Evolutionary conservation across 2,888 invertebrate species (phyloP), one percentile per base, ranked within the genome.

Genomic region (Julus scanicus): DNA sequence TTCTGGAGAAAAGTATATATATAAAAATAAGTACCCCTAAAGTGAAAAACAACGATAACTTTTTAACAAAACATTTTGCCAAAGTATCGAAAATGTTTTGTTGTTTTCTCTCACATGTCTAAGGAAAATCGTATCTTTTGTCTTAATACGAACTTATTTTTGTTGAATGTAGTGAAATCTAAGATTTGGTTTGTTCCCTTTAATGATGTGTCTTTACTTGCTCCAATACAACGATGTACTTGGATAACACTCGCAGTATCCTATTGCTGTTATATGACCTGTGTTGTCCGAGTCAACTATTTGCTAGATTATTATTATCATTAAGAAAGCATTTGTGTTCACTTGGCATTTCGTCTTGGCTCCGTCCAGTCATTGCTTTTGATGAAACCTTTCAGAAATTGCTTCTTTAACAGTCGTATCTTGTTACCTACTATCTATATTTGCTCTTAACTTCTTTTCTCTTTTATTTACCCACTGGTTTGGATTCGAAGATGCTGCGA

Each of bases 221-320:
- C 37, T 80, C 37, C 37, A 80, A 80, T 80, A 37, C 37, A 80
- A 80, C 11, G 80, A 80, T 13, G 80, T 80, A 37, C 80, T 37
- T 80, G 80, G 80, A 37, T 80, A 80, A 80, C 80, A 80, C 37
- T 80, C 37, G 80, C 37, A 2, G 37, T 80, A 80, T 80, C 80
- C 80, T 20, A 80, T 80, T 80, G 80, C 80, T 80, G 80, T 80
- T 80, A 80, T 80, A 20, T 80, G 80, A 80, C 29, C 80, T 80
- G 80, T 80, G 80, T 80, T 80, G 80, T 80, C 80, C 80, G 80
- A 80, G 80, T 80, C 80, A 80, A 80, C 80, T 80, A 80, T 80
- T 80, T 80, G 80, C 80, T 80, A 80, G 80, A 80, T 80, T 80
- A 80, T 80, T 80, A 80, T 80, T 80, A 80, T 80, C 80, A 80